Base-by-base conservation (phyloP, 2,888 invertebrate genomes). In the Trissoscelio sp. region DNA sequence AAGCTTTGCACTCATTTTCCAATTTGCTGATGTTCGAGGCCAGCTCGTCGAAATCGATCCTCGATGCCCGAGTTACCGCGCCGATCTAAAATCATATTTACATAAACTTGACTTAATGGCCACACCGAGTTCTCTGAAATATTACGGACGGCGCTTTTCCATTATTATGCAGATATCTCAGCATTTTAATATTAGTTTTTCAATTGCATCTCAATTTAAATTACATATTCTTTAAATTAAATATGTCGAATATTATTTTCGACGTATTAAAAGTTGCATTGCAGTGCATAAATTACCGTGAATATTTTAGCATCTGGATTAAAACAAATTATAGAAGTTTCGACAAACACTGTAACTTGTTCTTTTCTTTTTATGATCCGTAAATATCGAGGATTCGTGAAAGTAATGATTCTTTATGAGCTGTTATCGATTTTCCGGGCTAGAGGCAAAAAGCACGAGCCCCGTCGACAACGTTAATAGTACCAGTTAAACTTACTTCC, bases 1-100 rank as follows among this genome's bases (percentile, higher is more conserved):
- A 98, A 0, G 97, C 95, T 91, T 99, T 99, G 92, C 99, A 99
- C 91, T 99, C 99, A 16, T 95, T 93, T 92, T 99, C 99, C 89
- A 99, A 93, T 89, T 97, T 96, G 70, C 94, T 94, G 62, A 99
- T 94, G 91, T 97, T 99, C 69, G 95, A 93, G 46, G 95, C 93
- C 67, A 99, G 92, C 88, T 99, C 97, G 85, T 98, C 97, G 91
- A 98, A 99, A 92, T 99, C 99, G 18, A 99, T 96, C 92, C 98
- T 96, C 0, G 97, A 97, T 44, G 97, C 97, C 87, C 98, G 93
- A 9, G 97, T 97, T 46, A 97, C 96, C 12, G 97, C 96, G 53
- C 97, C 97, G 87, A 97, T 96, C 96, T 95, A 86, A 58, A 79
- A 73, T 60, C 44, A 66, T 66, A 72, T 72, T 79, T 64, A 67